These are phyloP conservation scores for Drosophila nigromelanica DNA, from an alignment of 1,140 invertebrate species.

Conservation along the genomic window DNA sequence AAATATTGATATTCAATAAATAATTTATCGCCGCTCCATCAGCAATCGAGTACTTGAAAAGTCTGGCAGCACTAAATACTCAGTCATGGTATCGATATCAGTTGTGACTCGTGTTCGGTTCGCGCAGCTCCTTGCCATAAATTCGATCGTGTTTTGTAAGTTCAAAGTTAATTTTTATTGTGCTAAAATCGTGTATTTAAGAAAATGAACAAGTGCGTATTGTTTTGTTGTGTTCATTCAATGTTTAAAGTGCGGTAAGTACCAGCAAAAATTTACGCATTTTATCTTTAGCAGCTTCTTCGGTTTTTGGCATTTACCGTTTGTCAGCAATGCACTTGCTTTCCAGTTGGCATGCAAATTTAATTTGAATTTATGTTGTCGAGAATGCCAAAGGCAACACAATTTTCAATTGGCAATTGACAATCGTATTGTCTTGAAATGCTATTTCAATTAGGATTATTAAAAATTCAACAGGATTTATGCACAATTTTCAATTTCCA, in stretches of 20 bases:
- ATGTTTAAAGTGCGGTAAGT: neutral
- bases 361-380: conserved; percentile 20
- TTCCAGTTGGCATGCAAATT: conserved; percentile 15
- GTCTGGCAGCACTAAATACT: conserved; percentile 6
- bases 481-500: conserved; percentile 40
- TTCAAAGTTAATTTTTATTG: neutral
- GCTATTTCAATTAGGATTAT: conserved; percentile 77
- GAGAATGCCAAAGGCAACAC: conserved; percentile 18
- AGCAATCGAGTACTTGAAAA: neutral
- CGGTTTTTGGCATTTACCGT: conserved; percentile 4
- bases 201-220: neutral
- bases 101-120: neutral
- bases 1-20: too few relatives aligned
- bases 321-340: neutral
- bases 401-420: conserved; percentile 62
- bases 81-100: conserved; percentile 4
- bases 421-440: conserved; percentile 35
- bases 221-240: conserved; percentile 4
- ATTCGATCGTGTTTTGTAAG: neutral
- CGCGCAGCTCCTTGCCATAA: neutral
- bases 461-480: conserved; percentile 66
- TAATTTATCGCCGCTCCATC: too few relatives aligned
- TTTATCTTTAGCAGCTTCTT: conserved; percentile 2
- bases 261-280: neutral
- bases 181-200: neutral